These are phyloP conservation scores for Eubasilissa regina DNA, from an alignment of 1,140 invertebrate species.

Conservation along the genomic window DNA sequence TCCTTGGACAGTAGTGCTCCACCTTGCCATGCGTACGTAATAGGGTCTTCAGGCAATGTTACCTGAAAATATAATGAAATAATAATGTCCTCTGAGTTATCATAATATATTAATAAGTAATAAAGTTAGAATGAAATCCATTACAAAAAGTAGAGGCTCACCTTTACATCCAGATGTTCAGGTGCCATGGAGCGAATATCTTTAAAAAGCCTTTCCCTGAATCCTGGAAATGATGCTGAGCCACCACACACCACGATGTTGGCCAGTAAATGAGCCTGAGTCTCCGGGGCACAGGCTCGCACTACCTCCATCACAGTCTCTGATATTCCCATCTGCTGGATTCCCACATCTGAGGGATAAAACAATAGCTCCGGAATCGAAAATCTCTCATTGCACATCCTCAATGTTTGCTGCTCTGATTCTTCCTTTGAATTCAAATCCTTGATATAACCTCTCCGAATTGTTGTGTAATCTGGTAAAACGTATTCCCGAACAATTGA, in stretches of 20 bases:
- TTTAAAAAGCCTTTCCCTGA: constrained; percentile 84
- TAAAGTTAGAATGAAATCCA: no score
- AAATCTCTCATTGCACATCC: constrained; percentile 94
- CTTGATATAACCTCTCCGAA: constrained; percentile 86
- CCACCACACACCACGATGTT: constrained; percentile 97
- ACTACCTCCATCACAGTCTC: constrained; percentile 90
- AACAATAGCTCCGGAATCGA: constrained; percentile 96
- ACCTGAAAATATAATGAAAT: constrained; percentile 59
- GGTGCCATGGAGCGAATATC: constrained; percentile 87
- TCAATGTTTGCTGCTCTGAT: constrained; percentile 84
- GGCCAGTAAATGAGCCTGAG: constrained; percentile 85
- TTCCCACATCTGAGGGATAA: constrained; percentile 94
- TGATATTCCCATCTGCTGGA: constrained; percentile 94
- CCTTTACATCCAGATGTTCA: constrained; percentile 82
- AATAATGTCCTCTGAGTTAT: no score
- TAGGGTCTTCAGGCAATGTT: constrained; percentile 81
- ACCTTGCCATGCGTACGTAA: constrained; percentile 91
- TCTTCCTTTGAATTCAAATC: constrained; percentile 70
- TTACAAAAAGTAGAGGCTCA: constrained; percentile 66
- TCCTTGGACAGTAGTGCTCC: constrained; percentile 84
- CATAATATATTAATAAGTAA: no score
- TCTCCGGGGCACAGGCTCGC: constrained; percentile 81
- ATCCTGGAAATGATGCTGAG: constrained; percentile 87
- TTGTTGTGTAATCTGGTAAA: constrained; percentile 93
- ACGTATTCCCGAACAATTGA: constrained; percentile 94